Evolutionary conservation across 2,113 vertebrate species (phyloP).

Genomic region (Hippotragus niger): DNA sequence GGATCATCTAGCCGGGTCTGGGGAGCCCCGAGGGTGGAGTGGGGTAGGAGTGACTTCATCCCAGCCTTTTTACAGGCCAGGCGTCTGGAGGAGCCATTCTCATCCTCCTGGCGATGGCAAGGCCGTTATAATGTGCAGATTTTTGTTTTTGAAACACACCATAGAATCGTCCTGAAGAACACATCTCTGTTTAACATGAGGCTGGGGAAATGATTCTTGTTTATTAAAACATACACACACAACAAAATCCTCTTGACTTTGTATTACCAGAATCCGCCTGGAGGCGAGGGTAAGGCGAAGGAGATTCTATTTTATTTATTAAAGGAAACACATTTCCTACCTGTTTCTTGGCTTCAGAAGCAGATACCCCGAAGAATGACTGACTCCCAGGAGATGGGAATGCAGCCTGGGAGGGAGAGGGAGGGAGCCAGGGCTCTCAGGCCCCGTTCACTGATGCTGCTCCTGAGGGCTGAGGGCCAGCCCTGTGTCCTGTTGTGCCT

Average conservation of each 20-base stretch:
- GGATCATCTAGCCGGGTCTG: background rate
- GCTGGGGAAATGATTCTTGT: conserved; percentile 53
- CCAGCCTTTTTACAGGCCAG: fast-evolving
- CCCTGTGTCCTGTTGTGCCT: fast-evolving
- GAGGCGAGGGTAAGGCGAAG: background rate
- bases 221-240: conserved; percentile 28
- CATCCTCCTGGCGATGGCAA: background rate
- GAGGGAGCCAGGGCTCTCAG: background rate
- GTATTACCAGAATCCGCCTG: conserved; percentile 27
- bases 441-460: fast-evolving
- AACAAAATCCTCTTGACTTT: background rate
- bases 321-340: conserved; percentile 8
- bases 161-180: background rate
- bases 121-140: background rate
- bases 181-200: conserved; percentile 55
- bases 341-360: background rate
- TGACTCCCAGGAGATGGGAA: background rate
- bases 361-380: background rate
- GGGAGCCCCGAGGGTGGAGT: background rate
- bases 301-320: conserved; percentile 42
- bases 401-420: fast-evolving
- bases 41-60: fast-evolving
- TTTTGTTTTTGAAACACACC: conserved; percentile 20
- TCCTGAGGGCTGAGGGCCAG: background rate
- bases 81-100: fast-evolving